Percentiles rank a stretch among this genome's conserved stretches.
Conservation (phyloP, 1,140 invertebrate genomes). For the Nixonia krombeini region DNA sequence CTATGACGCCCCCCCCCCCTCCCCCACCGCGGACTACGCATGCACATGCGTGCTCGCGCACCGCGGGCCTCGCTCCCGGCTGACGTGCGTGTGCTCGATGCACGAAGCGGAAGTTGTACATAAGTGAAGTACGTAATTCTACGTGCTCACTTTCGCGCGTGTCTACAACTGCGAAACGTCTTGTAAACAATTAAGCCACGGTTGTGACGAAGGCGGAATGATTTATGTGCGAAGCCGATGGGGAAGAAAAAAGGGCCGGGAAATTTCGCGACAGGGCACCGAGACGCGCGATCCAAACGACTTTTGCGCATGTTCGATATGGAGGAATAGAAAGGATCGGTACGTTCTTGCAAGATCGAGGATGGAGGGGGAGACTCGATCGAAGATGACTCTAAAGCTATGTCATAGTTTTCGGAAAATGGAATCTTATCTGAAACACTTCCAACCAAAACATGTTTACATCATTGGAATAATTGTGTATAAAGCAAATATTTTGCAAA, state of each 20-base stretch:
- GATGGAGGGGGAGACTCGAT: too few relatives aligned
- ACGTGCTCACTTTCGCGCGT: slow-evolving; percentile 34
- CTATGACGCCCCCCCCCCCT: slow-evolving; percentile 11
- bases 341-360: too few relatives aligned
- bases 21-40: slow-evolving; percentile 2
- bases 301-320: too few relatives aligned
- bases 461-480: too few relatives aligned
- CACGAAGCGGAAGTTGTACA: slow-evolving; percentile 22
- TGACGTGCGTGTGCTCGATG: background rate
- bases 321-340: too few relatives aligned
- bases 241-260: slow-evolving; percentile 3
- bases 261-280: too few relatives aligned
- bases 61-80: background rate
- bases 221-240: slow-evolving; percentile 3
- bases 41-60: background rate
- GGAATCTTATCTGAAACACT: too few relatives aligned
- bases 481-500: too few relatives aligned
- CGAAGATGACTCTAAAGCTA: too few relatives aligned
- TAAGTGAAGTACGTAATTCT: slow-evolving; percentile 15
- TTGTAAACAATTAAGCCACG: slow-evolving; percentile 37
- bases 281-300: slow-evolving; percentile 9
- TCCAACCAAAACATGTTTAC: too few relatives aligned
- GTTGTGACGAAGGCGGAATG: background rate
- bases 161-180: slow-evolving; percentile 34
- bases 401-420: too few relatives aligned